phyloP scores from a whole-genome alignment of 2,113 vertebrate genomes.

The Syrrhaptes paradoxus region DNA sequence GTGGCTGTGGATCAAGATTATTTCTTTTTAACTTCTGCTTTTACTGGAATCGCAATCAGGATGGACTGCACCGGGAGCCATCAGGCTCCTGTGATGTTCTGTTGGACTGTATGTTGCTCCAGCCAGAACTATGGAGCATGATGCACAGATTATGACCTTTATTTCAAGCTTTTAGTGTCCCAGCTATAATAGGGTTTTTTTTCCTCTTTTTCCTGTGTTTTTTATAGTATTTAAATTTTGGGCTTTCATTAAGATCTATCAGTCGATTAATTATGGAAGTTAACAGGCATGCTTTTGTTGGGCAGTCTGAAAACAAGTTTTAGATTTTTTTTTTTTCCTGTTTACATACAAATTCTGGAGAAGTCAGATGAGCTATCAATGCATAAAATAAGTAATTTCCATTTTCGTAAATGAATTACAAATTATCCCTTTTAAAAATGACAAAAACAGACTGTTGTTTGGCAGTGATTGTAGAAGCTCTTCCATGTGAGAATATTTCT shows the following conservation, averaged over 20 bases:
- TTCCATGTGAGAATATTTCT: neutral
- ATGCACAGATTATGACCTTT: neutral
- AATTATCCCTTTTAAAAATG: neutral
- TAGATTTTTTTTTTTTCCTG: neutral
- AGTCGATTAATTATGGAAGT: neutral
- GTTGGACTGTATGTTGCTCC: neutral
- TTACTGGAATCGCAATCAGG: neutral
- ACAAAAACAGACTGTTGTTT: slow-evolving; percentile 5
- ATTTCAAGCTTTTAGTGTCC: neutral
- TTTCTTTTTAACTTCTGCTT: neutral
- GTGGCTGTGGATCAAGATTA: neutral
- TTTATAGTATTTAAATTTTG: neutral
- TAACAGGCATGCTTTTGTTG: neutral
- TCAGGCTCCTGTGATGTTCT: neutral
- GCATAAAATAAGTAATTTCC: neutral
- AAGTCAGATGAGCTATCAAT: neutral
- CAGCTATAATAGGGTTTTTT: neutral
- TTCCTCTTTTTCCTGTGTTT: neutral
- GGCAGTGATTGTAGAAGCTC: neutral
- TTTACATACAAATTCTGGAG: neutral
- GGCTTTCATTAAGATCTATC: neutral
- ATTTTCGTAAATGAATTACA: slow-evolving; percentile 19
- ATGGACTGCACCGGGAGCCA: neutral
- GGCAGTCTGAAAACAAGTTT: neutral
- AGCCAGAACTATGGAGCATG: neutral